These are phyloP conservation scores for Falcaria lacertinaria DNA, from an alignment of 2,888 invertebrate species.

Conservation along the genomic window DNA sequence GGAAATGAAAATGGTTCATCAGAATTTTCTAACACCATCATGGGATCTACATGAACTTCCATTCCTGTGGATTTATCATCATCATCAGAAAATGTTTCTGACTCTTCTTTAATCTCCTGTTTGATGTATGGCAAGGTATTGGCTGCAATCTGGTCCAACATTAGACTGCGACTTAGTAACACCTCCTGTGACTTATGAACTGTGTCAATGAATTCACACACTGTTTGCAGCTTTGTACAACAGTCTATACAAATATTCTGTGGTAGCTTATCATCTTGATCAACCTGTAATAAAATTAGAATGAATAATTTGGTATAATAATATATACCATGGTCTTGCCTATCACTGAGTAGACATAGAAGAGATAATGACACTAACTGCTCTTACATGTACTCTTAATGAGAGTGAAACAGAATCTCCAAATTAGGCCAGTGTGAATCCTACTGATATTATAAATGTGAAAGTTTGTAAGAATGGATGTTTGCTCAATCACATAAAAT, in stretches of 20 bases:
- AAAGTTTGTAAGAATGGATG: no score
- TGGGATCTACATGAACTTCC: constrained; percentile 85
- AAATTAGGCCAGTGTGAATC: no score
- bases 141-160: constrained; percentile 66
- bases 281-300: constrained; percentile 68
- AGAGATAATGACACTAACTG: no score
- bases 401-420: no score
- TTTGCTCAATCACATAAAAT: no score
- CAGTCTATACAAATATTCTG: constrained; percentile 84
- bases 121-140: constrained; percentile 11
- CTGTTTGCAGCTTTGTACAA: constrained; percentile 81
- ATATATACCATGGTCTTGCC: no score
- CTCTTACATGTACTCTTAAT: no score
- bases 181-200: constrained; percentile 82
- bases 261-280: constrained; percentile 82
- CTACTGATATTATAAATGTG: no score
- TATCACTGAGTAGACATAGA: no score
- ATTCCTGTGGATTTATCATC: constrained; percentile 72
- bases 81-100: constrained; percentile 26
- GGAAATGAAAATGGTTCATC: constrained; percentile 48
- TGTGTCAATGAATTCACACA: constrained; percentile 84
- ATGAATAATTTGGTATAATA: neutral
- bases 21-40: constrained; percentile 82
- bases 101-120: constrained; percentile 24
- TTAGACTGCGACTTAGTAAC: constrained; percentile 55